Conservation (phyloP, 2,797 vertebrate genomes). For the Ciconia nigra region DNA sequence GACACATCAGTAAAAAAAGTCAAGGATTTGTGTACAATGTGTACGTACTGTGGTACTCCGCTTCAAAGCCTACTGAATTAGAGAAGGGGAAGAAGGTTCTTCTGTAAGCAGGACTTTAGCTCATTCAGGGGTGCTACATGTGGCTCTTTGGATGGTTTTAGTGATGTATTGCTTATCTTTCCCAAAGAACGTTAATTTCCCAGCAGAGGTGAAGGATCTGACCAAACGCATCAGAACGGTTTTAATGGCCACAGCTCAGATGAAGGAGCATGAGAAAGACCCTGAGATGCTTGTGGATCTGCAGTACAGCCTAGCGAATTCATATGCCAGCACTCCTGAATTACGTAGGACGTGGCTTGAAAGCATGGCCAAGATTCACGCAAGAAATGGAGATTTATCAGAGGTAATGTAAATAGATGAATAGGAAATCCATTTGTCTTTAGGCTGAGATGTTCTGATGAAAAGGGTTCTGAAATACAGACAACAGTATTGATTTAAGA, state of each 20-base stretch:
- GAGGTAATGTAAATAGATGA: slow-evolving; percentile 74
- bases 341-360: slow-evolving; percentile 88
- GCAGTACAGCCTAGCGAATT: slow-evolving; percentile 89
- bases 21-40: neutral
- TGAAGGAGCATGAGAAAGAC: slow-evolving; percentile 92
- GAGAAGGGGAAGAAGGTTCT: neutral
- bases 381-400: slow-evolving; percentile 87
- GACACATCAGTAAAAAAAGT: neutral
- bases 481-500: neutral
- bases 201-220: slow-evolving; percentile 88
- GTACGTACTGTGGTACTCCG: neutral
- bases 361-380: slow-evolving; percentile 91
- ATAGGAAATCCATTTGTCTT: neutral
- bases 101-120: neutral
- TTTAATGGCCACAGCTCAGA: slow-evolving; percentile 90
- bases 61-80: neutral
- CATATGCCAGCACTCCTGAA: slow-evolving; percentile 89
- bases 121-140: neutral
- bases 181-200: slow-evolving; percentile 85
- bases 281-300: slow-evolving; percentile 90
- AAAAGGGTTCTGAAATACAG: neutral
- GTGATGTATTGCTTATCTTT: slow-evolving; percentile 67
- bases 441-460: neutral
- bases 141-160: neutral
- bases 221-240: slow-evolving; percentile 89